Evolutionary conservation across 2,888 invertebrate genomes (phyloP), one percentile per base, ranked within the genome.

Genomic region (Lacanobia oleracea): DNA sequence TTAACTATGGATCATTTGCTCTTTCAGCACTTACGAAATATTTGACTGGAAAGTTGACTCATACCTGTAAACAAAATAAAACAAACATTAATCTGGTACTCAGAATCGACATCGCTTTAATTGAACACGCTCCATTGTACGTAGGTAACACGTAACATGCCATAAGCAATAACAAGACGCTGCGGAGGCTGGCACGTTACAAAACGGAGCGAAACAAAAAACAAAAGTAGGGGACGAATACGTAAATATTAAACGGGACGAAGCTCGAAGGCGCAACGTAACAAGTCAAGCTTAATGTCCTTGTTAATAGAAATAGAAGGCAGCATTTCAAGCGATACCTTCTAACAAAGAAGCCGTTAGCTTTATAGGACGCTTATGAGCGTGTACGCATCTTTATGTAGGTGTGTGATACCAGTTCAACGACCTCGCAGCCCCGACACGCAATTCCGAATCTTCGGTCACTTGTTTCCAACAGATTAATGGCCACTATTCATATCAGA

Each of bases 391-490:
- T 85, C 86, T 81, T 72, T 72, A 74, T 82, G 64, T 77, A 71
- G 68, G 75, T 75, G 70, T 74, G 67, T 76, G 78, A 86, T 83
- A 85, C 75, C 72, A 67, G 85, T 83, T 74, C 84, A 54, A 74
- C 66, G 76, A 80, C 83, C 87, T 78, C 78, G 54, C 75, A 75
- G 75, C 86, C 86, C 76, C 86, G 77, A 70, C 79, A 74, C 84
- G 79, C 86, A 82, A 86, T 84, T 77, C 86, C 83, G 84, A 85
- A 86, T 87, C 82, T 85, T 87, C 83, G 86, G 86, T 83, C 89
- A 89, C 90, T 90, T 87, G 90, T 88, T 89, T 88, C 88, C 86
- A 84, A 81, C 85, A 87, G 88, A 89, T 89, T 90, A 89, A 89
- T 90, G 86, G 84, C 84, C 81, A 85, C 88, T 87, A 86, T 88